Conservation (phyloP, 2,113 vertebrate species). For the Caloenas nicobarica region DNA sequence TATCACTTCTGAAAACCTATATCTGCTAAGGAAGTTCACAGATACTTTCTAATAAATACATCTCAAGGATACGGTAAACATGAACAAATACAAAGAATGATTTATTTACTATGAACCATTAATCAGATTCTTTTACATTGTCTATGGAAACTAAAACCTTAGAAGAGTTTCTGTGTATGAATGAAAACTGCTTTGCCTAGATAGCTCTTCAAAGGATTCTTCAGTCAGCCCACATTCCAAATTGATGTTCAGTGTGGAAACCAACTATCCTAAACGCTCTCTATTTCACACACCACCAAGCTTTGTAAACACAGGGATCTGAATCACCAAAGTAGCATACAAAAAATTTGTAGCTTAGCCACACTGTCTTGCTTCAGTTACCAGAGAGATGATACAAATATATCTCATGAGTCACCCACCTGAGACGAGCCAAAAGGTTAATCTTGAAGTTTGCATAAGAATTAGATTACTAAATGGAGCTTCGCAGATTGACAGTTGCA, state of each 20-base stretch:
- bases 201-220: conserved; percentile 12
- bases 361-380: conserved; percentile 32
- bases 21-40: neutral
- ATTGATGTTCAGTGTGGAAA: conserved; percentile 35
- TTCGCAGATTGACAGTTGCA: conserved; percentile 36
- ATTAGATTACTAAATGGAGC: conserved; percentile 37
- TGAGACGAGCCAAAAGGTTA: conserved; percentile 13
- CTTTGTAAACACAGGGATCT: conserved; percentile 42
- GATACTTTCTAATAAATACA: neutral
- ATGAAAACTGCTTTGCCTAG: neutral
- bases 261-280: conserved; percentile 38
- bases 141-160: conserved; percentile 15
- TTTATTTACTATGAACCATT: neutral
- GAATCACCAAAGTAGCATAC: neutral
- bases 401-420: neutral
- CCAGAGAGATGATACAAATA: conserved; percentile 28
- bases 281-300: conserved; percentile 55
- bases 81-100: neutral
- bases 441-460: conserved; percentile 36
- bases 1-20: neutral
- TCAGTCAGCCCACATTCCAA: conserved; percentile 32
- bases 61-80: neutral
- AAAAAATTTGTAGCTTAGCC: conserved; percentile 8
- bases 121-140: neutral
- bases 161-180: neutral